These are phyloP conservation scores for Drosophila flavopinicola DNA, from an alignment of 2,888 invertebrate genomes.

Conservation along the genomic window DNA sequence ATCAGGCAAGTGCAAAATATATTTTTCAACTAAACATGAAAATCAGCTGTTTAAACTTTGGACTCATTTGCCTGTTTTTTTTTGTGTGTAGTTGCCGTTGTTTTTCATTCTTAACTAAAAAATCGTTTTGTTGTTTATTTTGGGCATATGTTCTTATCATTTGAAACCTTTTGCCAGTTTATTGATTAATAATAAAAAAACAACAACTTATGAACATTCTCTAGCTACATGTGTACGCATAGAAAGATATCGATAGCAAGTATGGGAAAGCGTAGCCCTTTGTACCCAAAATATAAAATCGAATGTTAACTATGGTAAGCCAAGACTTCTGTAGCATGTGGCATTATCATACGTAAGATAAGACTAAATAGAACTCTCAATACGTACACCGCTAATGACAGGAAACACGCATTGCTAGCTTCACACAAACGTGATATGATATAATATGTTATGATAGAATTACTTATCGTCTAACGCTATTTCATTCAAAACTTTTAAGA, in stretches of 20 bases:
- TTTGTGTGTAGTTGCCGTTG: not conserved
- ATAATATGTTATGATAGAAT: slow-evolving; percentile 15
- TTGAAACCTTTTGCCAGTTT: slow-evolving; percentile 41
- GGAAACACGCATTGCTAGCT: slow-evolving; percentile 11
- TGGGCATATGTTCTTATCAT: slow-evolving; percentile 44
- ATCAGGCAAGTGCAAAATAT: slow-evolving; percentile 3
- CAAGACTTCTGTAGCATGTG: slow-evolving; percentile 32
- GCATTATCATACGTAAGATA: slow-evolving; percentile 43
- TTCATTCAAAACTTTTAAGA: no score
- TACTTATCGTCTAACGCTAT: not conserved
- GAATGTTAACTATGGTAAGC: slow-evolving; percentile 30
- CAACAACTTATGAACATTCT: slow-evolving; percentile 8
- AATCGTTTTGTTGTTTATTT: slow-evolving; percentile 43
- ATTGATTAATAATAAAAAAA: slow-evolving; percentile 69
- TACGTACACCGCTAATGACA: slow-evolving; percentile 36
- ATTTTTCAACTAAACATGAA: slow-evolving; percentile 15
- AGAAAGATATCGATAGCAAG: slow-evolving; percentile 32
- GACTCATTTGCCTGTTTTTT: slow-evolving; percentile 27
- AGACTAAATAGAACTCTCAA: slow-evolving; percentile 11
- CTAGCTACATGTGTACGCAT: slow-evolving; percentile 6
- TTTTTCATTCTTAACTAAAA: slow-evolving; percentile 34
- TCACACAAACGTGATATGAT: not conserved
- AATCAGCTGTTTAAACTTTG: slow-evolving; percentile 45
- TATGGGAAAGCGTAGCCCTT: slow-evolving; percentile 28
- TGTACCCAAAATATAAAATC: slow-evolving; percentile 42